Conservation (phyloP, 1,140 invertebrate genomes). For the Macrostomum lignano region DNA sequence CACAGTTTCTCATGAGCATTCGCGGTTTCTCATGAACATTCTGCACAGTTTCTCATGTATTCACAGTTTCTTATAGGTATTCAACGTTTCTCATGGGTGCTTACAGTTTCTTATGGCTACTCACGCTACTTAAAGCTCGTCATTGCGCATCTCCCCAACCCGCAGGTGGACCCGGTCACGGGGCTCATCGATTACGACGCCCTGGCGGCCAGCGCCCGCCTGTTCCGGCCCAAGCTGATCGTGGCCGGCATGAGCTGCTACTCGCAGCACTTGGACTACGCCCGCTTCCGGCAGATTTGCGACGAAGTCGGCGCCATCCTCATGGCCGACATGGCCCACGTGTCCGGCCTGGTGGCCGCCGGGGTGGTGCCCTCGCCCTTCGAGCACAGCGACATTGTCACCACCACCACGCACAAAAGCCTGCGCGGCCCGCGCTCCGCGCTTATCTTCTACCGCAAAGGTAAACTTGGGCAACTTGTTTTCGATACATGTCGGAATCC, state of each 20-base stretch:
- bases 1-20: no score
- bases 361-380: constrained; percentile 55
- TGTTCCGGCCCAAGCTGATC: constrained; percentile 62
- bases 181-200: constrained; percentile 68
- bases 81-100: no score
- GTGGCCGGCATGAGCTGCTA: constrained; percentile 58
- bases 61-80: no score
- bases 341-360: constrained; percentile 56
- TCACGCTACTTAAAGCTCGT: no score
- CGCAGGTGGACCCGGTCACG: constrained; percentile 39
- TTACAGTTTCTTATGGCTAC: no score
- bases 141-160: no score
- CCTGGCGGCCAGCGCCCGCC: constrained; percentile 41
- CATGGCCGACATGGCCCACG: constrained; percentile 66
- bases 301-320: constrained; percentile 48
- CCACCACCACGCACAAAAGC: constrained; percentile 70
- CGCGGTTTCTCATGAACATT: no score
- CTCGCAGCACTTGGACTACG: constrained; percentile 40
- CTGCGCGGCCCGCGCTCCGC: constrained; percentile 55
- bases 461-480: constrained; percentile 21
- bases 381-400: constrained; percentile 57
- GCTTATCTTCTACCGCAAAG: constrained; percentile 63
- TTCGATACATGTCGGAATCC: no score
- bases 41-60: no score
- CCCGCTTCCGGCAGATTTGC: constrained; percentile 49